Base-by-base conservation (phyloP, 2,888 invertebrate genomes). In the Tricholauxania praeusta region DNA sequence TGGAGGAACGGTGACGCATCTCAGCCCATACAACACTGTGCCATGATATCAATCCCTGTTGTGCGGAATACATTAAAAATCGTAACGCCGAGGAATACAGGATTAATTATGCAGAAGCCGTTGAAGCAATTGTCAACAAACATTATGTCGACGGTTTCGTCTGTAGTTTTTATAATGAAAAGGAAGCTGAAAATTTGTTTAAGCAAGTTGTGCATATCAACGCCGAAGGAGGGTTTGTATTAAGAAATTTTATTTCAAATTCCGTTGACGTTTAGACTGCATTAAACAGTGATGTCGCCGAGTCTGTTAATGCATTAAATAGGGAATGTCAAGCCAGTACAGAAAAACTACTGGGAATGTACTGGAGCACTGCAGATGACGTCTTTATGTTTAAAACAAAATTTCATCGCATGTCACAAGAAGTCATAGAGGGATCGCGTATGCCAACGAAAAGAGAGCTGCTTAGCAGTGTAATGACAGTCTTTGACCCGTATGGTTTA, bases 61-160 rank as follows among this genome's bases (percentile, higher is more conserved):
- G n/a, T n/a, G n/a, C n/a, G n/a, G n/a, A n/a, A n/a, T n/a, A n/a
- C n/a, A n/a, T n/a, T n/a, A n/a, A n/a, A n/a, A 72, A 72, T 59
- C 17, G 47, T 19, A 59, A 57, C 39, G 73, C 32, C 59, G 52
- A 47, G 15, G 59, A 69, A 55, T 57, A 39, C 52, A 53, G 12
- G 28, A 12, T 12, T 3, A 0, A 32, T 10, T 68, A 53, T 51
- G 67, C 72, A 12, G 60, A 68, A 19, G 68, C 72, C 39, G 39
- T 47, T 14, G 6, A 14, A 17, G 59, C 55, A 4, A 51, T 72
- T 17, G 17, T 72, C 8, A 52, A 75, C 1, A 71, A 71, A 28
- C 72, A 71, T 7, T 74, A 67, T 7, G 71, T 72, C 2, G 71
- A 74, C n/a, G 74, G 74, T 32, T 71, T 52, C 8, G 75, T 74